Evolutionary conservation across 2,888 invertebrate genomes (phyloP).

Genomic region (Stenolophus ochropezus): DNA sequence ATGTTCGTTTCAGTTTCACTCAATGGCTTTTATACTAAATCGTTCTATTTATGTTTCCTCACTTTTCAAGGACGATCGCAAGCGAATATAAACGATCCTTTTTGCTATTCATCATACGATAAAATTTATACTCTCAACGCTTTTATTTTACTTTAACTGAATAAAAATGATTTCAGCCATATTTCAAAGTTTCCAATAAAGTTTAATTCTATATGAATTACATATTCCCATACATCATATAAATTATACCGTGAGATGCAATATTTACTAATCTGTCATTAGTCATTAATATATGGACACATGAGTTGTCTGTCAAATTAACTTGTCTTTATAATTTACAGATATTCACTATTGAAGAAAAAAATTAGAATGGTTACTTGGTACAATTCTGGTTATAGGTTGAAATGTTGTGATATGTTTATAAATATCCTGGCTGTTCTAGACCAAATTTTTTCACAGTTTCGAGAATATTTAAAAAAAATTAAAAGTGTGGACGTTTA

Average conservation of each 20-base stretch:
- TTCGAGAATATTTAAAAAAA: no score
- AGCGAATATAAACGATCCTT: not conserved
- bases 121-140: not conserved
- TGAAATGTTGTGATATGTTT: no score
- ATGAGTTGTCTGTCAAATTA: no score
- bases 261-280: no score
- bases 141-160: not conserved
- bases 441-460: no score
- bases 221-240: not conserved
- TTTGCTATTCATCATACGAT: slow-evolving; percentile 19
- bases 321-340: no score
- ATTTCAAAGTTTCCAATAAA: not conserved
- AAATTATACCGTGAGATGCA: not conserved
- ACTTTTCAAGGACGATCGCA: slow-evolving; percentile 26
- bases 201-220: not conserved
- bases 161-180: not conserved
- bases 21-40: slow-evolving; percentile 25
- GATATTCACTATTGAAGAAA: no score
- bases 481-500: no score
- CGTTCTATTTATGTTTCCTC: slow-evolving; percentile 50
- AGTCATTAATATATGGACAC: no score
- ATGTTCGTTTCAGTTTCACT: slow-evolving; percentile 38
- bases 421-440: no score
- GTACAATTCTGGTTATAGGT: no score
- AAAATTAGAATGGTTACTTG: no score